Percentiles rank a stretch among this genome's conserved stretches.
Evolutionary conservation across 2,797 vertebrate species (phyloP).

Genomic region (Kryptolebias ocellatus): DNA sequence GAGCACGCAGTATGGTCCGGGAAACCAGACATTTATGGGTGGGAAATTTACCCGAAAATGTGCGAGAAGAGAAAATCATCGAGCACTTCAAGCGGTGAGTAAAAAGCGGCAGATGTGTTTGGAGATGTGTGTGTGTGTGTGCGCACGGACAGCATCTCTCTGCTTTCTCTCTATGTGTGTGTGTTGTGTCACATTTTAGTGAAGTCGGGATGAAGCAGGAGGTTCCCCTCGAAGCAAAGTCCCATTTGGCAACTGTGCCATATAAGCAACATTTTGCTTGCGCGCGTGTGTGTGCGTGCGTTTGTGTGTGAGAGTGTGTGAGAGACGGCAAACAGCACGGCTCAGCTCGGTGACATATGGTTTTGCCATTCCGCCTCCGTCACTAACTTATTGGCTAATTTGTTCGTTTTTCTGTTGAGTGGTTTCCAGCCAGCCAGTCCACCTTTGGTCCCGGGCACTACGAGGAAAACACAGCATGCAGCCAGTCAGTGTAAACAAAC

Average conservation of each 20-base stretch:
- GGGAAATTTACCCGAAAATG: constrained; percentile 99
- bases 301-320: constrained; percentile 9
- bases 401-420: constrained; percentile 35
- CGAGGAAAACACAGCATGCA: background rate
- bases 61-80: constrained; percentile 98
- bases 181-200: constrained; percentile 66
- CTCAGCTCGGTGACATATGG: constrained; percentile 46
- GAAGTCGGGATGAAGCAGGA: constrained; percentile 71
- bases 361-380: constrained; percentile 30
- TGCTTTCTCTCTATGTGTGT: constrained; percentile 20
- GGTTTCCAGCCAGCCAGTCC: constrained; percentile 28
- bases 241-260: constrained; percentile 66
- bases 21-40: constrained; percentile 99
- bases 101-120: constrained; percentile 34
- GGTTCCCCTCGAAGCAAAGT: constrained; percentile 63
- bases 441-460: constrained; percentile 30
- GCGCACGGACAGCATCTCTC: constrained; percentile 60
- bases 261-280: constrained; percentile 28
- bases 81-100: constrained; percentile 99
- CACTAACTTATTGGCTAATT: constrained; percentile 24
- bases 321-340: constrained; percentile 18
- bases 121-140: constrained; percentile 15
- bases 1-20: constrained; percentile 95
- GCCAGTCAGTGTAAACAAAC: constrained; percentile 71
- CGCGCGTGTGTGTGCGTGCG: constrained; percentile 21